These are phyloP conservation scores for Pilophorus perplexus DNA, from an alignment of 2,888 invertebrate species.

Conservation along the genomic window DNA sequence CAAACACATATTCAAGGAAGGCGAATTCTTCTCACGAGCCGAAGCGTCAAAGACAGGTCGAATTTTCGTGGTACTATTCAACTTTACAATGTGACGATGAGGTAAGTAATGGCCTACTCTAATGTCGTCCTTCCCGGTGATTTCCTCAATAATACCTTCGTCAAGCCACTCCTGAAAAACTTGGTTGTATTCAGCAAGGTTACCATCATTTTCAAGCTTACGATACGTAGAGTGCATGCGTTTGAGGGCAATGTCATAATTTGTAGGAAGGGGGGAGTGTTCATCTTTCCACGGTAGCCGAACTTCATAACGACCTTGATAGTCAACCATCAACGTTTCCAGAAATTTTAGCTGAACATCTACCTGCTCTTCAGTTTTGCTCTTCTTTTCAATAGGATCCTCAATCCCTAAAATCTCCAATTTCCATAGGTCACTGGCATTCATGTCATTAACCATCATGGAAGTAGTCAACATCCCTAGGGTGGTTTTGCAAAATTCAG, in stretches of 20 bases:
- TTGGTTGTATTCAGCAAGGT: neutral
- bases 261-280: neutral
- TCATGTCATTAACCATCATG: neutral
- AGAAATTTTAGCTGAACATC: neutral
- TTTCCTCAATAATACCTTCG: neutral
- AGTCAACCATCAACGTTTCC: neutral
- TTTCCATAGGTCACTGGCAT: neutral
- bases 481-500: neutral
- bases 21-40: slow-evolving; percentile 27
- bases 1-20: slow-evolving; percentile 48
- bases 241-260: neutral
- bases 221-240: neutral
- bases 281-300: neutral
- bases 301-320: neutral
- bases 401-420: neutral
- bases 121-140: neutral
- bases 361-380: neutral
- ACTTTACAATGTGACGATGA: slow-evolving; percentile 45
- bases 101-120: slow-evolving; percentile 38
- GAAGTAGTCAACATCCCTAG: neutral
- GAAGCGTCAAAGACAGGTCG: slow-evolving; percentile 48
- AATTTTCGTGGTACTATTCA: slow-evolving; percentile 41
- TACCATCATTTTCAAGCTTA: neutral
- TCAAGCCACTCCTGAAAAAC: neutral
- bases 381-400: neutral